Evolutionary conservation across 1,140 invertebrate genomes (phyloP).

Genomic region (Calephelis virginiensis): DNA sequence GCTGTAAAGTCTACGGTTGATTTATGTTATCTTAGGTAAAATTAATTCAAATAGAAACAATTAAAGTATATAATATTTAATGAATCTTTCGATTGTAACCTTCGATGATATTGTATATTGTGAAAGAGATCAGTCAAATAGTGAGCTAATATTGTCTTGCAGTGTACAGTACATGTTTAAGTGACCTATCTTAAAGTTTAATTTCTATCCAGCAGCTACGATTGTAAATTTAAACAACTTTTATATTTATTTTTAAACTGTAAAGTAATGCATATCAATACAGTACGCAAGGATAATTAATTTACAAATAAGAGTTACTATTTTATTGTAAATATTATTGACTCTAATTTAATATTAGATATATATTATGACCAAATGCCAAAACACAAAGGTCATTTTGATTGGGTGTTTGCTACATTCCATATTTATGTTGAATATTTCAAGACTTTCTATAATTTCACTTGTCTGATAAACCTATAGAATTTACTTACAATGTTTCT

Average conservation of each 20-base stretch:
- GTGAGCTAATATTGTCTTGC: constrained; percentile 64
- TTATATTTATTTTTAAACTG: constrained; percentile 64
- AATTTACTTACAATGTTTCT: background rate
- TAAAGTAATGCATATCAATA: constrained; percentile 68
- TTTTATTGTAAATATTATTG: constrained; percentile 77
- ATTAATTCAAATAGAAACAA: constrained; percentile 76
- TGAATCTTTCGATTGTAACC: constrained; percentile 71
- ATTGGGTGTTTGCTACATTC: constrained; percentile 77
- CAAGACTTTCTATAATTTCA: constrained; percentile 55
- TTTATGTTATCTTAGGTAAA: constrained; percentile 76
- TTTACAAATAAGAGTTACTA: constrained; percentile 76
- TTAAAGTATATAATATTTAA: constrained; percentile 76
- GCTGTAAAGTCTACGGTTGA: constrained; percentile 71
- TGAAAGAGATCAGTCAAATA: constrained; percentile 61
- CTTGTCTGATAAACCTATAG: constrained; percentile 30
- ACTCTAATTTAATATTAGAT: constrained; percentile 74
- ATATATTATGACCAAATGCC: constrained; percentile 57
- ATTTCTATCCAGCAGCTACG: constrained; percentile 72
- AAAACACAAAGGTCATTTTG: constrained; percentile 66
- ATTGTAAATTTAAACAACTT: constrained; percentile 77
- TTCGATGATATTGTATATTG: constrained; percentile 71
- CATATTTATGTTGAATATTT: constrained; percentile 78
- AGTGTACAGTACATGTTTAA: constrained; percentile 71
- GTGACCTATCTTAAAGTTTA: constrained; percentile 70
- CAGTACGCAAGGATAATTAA: constrained; percentile 69